Base-by-base conservation (phyloP, 1,140 invertebrate genomes). In the Heliconius melpomene region DNA sequence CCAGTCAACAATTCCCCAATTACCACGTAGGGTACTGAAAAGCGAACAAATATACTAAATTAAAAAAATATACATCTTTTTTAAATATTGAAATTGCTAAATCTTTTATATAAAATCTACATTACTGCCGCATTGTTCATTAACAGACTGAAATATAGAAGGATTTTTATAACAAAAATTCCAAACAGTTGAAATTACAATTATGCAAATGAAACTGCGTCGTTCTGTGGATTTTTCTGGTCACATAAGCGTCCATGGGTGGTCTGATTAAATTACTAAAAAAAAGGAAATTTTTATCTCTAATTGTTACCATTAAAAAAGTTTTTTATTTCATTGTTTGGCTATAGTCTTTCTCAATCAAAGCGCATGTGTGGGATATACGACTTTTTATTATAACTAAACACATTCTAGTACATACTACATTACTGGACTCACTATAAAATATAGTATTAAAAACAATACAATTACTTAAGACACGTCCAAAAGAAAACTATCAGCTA, bases 231-330 rank as follows among this genome's bases (percentile, higher is more conserved):
- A n/a, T 72, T 40, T 72, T 72, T 38, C 38, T 3, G 29, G 71
- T 20, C 32, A 9, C 71, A 40, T 20, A 20, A 72, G 18, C 29
- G 40, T 32, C 32, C 70, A 38, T 23, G 70, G 32, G 70, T 72
- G 32, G 38, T 38, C 38, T 72, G 71, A 72, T 38, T 72, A 72
- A 72, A 72, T 72, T 40, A 36, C 16, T 32, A 72, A 72, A 40
- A 72, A 8, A 72, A 57, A 0, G 13, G 13, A 5, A 1, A 1
- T 46, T 16, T 46, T 46, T 16, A 13, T 46, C 9, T 13, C 5
- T 16, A 46, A 16, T 16, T 46, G 2, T 46, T 16, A 46, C 1
- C 40, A 16, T 60, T 23, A 60, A 60, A 23, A 57, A 9, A 26
- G 11, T 8, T 3, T n/a, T 3, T n/a, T n/a, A n/a, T 60, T 60